phyloP scores from a whole-genome alignment of 1,140 invertebrate species.

The Aphelenchoides besseyi region DNA sequence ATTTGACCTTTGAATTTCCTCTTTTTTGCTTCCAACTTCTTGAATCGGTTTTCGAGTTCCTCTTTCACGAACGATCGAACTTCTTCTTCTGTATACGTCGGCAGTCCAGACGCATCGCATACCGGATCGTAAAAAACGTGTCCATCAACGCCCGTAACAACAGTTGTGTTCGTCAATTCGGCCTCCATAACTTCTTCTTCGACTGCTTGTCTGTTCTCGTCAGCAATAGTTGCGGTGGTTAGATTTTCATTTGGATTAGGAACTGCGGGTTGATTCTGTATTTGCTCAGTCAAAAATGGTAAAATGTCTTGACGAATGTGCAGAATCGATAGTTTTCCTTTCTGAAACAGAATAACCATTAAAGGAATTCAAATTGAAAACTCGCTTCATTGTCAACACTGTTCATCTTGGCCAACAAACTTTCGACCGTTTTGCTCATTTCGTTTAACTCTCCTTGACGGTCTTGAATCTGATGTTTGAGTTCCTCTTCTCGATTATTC shows the following conservation, averaged over 20 bases:
- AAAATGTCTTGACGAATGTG: neutral
- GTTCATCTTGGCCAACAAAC: neutral
- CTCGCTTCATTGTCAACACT: neutral
- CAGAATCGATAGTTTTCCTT: neutral
- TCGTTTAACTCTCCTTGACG: too few relatives aligned
- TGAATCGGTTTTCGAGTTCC: neutral
- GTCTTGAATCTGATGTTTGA: too few relatives aligned
- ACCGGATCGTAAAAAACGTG: neutral
- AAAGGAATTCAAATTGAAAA: neutral
- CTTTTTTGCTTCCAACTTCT: neutral
- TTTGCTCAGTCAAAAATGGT: neutral
- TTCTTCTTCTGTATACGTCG: slow-evolving; percentile 16
- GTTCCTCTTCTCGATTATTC: too few relatives aligned
- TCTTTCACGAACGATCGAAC: slow-evolving; percentile 2
- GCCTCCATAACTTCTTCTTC: slow-evolving; percentile 9
- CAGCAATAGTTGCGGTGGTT: neutral
- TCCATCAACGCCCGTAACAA: neutral
- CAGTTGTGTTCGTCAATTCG: neutral
- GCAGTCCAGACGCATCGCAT: neutral
- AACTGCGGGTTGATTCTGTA: neutral
- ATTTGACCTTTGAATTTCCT: neutral
- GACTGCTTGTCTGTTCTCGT: slow-evolving; percentile 43
- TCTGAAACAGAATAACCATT: neutral
- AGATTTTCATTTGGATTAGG: neutral
- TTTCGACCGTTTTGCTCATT: neutral